These are phyloP conservation scores for Henicopernis longicauda DNA, from an alignment of 2,113 vertebrate genomes.

Conservation along the genomic window DNA sequence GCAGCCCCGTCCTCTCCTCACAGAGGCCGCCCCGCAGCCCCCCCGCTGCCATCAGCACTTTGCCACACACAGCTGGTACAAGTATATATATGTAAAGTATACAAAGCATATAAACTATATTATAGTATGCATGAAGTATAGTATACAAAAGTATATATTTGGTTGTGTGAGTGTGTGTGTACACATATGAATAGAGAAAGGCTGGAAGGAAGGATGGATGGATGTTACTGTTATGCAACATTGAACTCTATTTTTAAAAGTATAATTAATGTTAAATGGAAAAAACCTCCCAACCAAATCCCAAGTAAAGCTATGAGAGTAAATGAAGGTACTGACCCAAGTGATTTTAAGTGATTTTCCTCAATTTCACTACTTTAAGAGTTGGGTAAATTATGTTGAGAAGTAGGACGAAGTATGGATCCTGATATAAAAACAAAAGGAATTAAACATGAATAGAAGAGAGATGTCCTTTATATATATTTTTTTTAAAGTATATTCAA, in stretches of 20 bases:
- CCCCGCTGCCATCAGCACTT: too few species aligned
- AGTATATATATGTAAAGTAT: not conserved
- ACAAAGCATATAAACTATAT: not conserved
- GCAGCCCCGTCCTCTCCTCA: rapidly evolving
- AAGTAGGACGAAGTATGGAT: not conserved
- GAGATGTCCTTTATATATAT: not conserved
- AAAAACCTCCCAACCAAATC: not conserved
- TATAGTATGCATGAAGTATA: not conserved
- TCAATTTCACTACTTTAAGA: not conserved
- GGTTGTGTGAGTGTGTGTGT: not conserved
- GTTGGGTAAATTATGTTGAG: not conserved
- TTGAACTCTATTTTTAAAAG: not conserved
- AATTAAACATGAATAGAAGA: not conserved
- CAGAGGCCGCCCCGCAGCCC: rapidly evolving
- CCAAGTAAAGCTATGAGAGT: not conserved
- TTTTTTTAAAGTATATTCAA: not conserved
- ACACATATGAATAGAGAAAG: not conserved
- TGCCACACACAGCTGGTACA: rapidly evolving
- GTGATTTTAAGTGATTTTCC: not conserved
- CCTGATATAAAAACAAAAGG: not conserved
- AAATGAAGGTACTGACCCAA: not conserved
- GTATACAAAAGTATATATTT: not conserved
- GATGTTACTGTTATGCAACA: not conserved
- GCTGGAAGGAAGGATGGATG: not conserved
- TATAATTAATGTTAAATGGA: not conserved